Conservation (phyloP, 2,113 vertebrate genomes). For the Nasalis larvatus region DNA sequence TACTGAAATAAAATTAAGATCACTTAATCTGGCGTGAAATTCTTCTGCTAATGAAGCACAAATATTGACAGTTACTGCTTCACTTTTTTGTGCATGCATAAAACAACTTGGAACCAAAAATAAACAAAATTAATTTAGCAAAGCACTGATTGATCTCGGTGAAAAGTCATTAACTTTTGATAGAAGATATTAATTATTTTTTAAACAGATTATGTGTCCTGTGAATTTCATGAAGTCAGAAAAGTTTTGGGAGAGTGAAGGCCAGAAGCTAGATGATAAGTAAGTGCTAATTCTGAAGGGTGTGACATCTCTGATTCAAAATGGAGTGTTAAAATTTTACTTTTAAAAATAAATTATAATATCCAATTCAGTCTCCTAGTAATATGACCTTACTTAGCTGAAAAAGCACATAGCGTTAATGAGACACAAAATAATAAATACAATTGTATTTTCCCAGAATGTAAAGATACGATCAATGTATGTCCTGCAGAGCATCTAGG, state of each 20-base stretch:
- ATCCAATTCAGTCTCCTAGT: neutral
- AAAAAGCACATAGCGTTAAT: neutral
- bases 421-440: neutral
- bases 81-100: neutral
- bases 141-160: neutral
- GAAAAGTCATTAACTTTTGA: neutral
- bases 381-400: neutral
- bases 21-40: neutral
- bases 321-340: neutral
- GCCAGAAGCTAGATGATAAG: neutral
- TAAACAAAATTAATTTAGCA: neutral
- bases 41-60: neutral
- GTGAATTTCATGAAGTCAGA: neutral
- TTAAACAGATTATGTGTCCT: neutral
- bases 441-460: neutral
- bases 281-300: neutral
- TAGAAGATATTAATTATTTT: neutral
- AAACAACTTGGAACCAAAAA: neutral
- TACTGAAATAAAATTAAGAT: neutral
- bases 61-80: neutral
- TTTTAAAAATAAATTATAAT: neutral
- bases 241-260: neutral
- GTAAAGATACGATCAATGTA: fast-evolving
- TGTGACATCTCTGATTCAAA: neutral
- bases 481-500: neutral